Base-by-base conservation (phyloP, 1,140 invertebrate species). In the Vanessa tameamea region DNA sequence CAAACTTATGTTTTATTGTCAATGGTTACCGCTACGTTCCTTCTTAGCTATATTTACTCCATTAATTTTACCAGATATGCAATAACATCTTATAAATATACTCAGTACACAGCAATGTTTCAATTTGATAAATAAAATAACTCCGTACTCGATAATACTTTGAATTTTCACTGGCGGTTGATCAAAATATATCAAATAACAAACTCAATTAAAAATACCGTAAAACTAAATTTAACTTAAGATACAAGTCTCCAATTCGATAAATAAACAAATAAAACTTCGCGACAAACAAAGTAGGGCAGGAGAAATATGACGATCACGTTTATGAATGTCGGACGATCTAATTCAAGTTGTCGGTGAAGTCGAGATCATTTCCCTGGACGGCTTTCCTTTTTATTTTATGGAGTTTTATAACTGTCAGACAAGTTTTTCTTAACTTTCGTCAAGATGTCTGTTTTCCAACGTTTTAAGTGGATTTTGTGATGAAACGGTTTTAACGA, bases 281-380 rank as follows among this genome's bases (percentile, higher is more conserved):
- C 31, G 9, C n/a, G 20, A 69, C n/a, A 48, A 65, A 73, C 59
- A 72, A 72, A 76, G 31, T 76, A 26, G 74, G 50, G 31, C 69
- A 23, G 53, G 16, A 16, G 72, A 51, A 76, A 82, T 83, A 86
- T 87, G 84, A 84, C 77, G 84, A 82, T 83, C 82, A 83, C 82
- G 83, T 86, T 82, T 85, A 82, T 83, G 82, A 82, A 80, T 78
- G 82, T 80, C 78, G 75, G 73, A 50, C 79, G 75, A 82, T 87
- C 82, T 87, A 87, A 87, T 87, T 82, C 82, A 85, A 87, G 79
- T 89, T 85, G 80, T 79, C 66, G 73, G 75, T 78, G 82, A 72
- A 81, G 75, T 77, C 43, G 76, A 67, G 76, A 85, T 85, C 84
- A 87, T 88, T 90, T 86, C 83, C 83, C 85, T 78, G 75, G 86